Evolutionary conservation across 2,113 vertebrate species (phyloP).

Genomic region (Lepidothrix coronata): DNA sequence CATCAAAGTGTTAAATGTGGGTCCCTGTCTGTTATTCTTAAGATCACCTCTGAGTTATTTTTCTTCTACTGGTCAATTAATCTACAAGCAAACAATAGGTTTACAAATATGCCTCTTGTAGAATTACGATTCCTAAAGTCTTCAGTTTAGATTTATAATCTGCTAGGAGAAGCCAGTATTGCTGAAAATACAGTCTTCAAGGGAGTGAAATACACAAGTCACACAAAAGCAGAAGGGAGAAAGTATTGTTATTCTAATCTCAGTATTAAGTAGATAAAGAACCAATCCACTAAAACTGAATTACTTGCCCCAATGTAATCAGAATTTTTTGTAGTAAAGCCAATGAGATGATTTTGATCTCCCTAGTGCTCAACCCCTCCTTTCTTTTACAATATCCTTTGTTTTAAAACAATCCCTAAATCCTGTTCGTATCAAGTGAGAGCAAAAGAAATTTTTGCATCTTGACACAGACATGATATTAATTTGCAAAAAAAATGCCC

Average conservation of each 20-base stretch:
- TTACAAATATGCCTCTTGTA: not conserved
- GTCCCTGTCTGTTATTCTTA: not conserved
- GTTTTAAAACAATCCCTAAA: not conserved
- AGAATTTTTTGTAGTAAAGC: not conserved
- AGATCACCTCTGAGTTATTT: not conserved
- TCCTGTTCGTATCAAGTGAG: not conserved
- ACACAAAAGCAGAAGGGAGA: not conserved
- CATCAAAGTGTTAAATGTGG: not conserved
- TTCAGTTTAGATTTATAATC: not conserved
- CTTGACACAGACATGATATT: not conserved
- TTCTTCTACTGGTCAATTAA: not conserved
- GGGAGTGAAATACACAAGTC: not conserved
- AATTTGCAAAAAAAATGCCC: not conserved
- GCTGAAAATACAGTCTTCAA: not conserved
- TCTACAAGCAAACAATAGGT: not conserved
- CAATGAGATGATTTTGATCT: not conserved
- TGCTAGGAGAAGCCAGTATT: not conserved
- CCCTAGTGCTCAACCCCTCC: not conserved
- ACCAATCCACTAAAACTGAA: not conserved
- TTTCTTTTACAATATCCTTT: not conserved
- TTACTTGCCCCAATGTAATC: not conserved
- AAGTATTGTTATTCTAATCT: not conserved
- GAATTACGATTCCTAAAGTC: not conserved
- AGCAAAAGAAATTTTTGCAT: not conserved
- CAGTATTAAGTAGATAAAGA: not conserved